These are phyloP conservation scores for Polypedilum pembai DNA, from an alignment of 1,140 invertebrate species.

Conservation along the genomic window DNA sequence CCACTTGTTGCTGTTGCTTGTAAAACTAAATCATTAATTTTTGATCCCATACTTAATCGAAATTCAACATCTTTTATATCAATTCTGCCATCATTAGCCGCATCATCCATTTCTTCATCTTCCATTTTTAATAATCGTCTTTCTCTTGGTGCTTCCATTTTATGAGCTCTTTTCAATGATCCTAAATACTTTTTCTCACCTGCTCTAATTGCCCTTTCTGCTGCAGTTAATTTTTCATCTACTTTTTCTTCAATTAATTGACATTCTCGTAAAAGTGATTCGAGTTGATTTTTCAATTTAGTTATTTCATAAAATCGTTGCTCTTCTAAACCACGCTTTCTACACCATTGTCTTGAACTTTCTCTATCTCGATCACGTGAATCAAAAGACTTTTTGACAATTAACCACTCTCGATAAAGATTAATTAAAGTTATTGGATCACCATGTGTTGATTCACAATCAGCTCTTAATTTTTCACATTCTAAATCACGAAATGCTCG, in stretches of 20 bases:
- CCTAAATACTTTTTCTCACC: slow-evolving; percentile 82
- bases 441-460: slow-evolving; percentile 86
- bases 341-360: slow-evolving; percentile 74
- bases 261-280: slow-evolving; percentile 71
- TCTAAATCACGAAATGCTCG: slow-evolving; percentile 78
- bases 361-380: slow-evolving; percentile 38
- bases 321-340: slow-evolving; percentile 81
- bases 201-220: slow-evolving; percentile 69
- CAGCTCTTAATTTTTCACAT: slow-evolving; percentile 68
- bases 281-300: slow-evolving; percentile 85
- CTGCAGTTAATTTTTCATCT: slow-evolving; percentile 52
- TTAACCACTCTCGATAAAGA: slow-evolving; percentile 83
- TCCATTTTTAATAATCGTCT: slow-evolving; percentile 66
- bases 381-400: slow-evolving; percentile 55
- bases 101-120: slow-evolving; percentile 49
- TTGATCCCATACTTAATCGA: slow-evolving; percentile 60
- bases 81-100: slow-evolving; percentile 52
- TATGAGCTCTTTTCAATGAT: slow-evolving; percentile 62
- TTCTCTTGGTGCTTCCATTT: slow-evolving; percentile 54
- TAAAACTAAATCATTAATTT: slow-evolving; percentile 53
- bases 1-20: slow-evolving; percentile 66
- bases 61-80: slow-evolving; percentile 93
- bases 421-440: slow-evolving; percentile 90
- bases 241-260: slow-evolving; percentile 54
- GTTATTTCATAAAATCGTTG: slow-evolving; percentile 94